Percentiles rank a stretch among this genome's conserved stretches.
Evolutionary conservation across 2,113 vertebrate species (phyloP).

Genomic region (Hemicordylus capensis): DNA sequence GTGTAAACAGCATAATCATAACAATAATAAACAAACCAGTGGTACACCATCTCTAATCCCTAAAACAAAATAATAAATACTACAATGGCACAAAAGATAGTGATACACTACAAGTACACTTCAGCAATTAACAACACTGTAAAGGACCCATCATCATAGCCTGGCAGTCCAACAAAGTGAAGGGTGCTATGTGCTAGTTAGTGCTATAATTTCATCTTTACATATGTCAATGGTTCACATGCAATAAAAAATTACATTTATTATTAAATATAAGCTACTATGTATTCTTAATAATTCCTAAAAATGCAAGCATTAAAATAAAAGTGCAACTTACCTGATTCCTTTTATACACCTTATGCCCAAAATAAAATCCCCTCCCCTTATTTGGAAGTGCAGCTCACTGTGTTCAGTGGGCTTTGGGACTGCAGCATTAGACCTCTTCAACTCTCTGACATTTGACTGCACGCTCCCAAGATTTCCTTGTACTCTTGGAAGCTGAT

Average conservation of each 20-base stretch:
- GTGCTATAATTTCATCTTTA: background rate
- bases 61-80: background rate
- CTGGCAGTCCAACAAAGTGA: background rate
- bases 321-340: background rate
- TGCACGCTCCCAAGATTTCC: no score
- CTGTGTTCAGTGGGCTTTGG: background rate
- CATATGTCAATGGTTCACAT: no score
- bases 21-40: no score
- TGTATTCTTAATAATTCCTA: background rate
- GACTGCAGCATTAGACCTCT: background rate
- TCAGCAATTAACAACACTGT: no score
- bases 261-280: background rate
- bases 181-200: background rate
- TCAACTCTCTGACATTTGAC: background rate
- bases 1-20: no score
- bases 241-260: no score
- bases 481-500: background rate
- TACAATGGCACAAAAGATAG: background rate
- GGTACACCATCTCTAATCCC: background rate
- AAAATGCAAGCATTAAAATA: background rate
- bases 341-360: background rate
- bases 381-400: no score
- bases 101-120: background rate
- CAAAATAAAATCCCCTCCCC: background rate
- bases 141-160: background rate